Conservation (phyloP, 2,797 vertebrate species). For the Balearica regulorum region DNA sequence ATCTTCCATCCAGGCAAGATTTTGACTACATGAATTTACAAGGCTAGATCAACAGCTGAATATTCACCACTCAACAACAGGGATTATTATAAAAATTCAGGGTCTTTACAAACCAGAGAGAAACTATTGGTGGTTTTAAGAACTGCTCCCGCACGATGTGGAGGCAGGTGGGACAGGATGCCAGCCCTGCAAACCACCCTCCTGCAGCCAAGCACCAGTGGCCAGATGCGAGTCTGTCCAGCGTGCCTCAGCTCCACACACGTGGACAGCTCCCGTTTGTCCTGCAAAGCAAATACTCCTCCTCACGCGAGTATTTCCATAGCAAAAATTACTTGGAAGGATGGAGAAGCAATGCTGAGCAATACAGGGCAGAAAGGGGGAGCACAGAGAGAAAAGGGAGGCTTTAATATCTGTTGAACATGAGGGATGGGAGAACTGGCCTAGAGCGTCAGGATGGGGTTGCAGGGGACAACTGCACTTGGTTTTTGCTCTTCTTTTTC, state of each 20-base stretch:
- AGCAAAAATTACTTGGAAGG: background rate
- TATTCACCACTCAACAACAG: background rate
- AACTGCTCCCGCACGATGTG: background rate
- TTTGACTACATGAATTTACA: background rate
- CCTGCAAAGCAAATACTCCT: background rate
- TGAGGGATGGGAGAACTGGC: rapidly evolving
- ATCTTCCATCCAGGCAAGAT: background rate
- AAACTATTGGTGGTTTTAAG: background rate
- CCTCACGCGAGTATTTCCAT: background rate
- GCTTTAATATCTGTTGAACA: background rate
- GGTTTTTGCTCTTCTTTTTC: background rate
- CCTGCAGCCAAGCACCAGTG: background rate
- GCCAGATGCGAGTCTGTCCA: background rate
- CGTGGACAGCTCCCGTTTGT: background rate
- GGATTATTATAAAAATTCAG: background rate
- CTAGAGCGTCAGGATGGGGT: background rate
- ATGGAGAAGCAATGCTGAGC: background rate
- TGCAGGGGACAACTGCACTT: background rate
- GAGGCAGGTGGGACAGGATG: background rate
- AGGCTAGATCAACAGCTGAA: background rate
- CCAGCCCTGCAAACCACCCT: background rate
- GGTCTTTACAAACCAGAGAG: background rate
- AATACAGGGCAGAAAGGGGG: background rate
- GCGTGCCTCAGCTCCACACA: background rate
- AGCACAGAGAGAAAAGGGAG: background rate